Evolutionary conservation across 2,888 invertebrate species (phyloP), one percentile per base, ranked within the genome.

Genomic region (Hedya salicella): DNA sequence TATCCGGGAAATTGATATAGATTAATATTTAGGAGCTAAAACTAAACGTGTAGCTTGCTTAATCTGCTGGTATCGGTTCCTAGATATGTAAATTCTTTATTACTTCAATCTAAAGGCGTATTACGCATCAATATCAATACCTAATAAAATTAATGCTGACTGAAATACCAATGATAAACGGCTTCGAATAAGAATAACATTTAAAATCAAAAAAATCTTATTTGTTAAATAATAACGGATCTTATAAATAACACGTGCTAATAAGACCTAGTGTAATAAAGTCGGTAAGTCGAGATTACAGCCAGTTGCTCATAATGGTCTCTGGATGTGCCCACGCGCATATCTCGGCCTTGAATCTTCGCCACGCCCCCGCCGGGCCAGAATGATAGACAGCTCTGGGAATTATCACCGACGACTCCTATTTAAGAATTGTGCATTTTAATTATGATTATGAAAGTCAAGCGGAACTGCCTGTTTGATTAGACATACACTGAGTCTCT

Each of bases 321-420:
- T 50, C 40, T 54, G 49, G 61, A 61, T 54, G 56, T 56, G 60
- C 66, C 66, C 66, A 66, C 66, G 66, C 66, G 60, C 61, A 61
- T 60, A 48, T 54, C 60, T 49, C 32, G 54, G 49, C 66, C 66
- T 66, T 66, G 60, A 61, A 60, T 53, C 65, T 60, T 56, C 48
- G 44, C 52, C 60, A 54, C 66, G 48, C 65, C 65, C 48, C 61
- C 66, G 39, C 52, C 25, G 48, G 44, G 4, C 13, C 57, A 0
- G 21, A 17, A 17, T 66, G 53, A 60, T 40, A 39, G 60, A 61
- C 65, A 53, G 53, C 59, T 60, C 40, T 60, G 40, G 49, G 54
- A 40, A 54, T 49, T 66, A 53, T 53, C 39, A 36, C n/a, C 21
- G 19, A 39, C 39, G 52, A 49, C 32, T 50, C 44, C 52, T 44